Conservation (phyloP, 2,113 vertebrate genomes). For the Paramormyrops kingsleyae region DNA sequence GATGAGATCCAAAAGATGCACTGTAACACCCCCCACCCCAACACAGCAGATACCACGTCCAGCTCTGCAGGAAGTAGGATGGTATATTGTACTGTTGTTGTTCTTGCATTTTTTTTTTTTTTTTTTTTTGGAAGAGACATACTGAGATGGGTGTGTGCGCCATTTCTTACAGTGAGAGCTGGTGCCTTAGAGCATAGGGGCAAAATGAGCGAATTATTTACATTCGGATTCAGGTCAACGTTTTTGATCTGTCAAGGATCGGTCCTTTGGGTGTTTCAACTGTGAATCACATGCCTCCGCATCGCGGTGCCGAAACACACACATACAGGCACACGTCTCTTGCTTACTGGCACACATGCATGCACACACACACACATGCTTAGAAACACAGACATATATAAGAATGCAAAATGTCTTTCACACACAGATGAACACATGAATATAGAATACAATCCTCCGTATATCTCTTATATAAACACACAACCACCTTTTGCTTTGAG, state of each 20-base stretch:
- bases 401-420: background rate
- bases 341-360: background rate
- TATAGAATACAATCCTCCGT: background rate
- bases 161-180: background rate
- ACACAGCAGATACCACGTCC: background rate
- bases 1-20: background rate
- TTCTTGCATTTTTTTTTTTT: background rate
- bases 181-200: background rate
- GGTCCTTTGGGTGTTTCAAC: background rate
- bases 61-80: background rate
- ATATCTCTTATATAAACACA: background rate
- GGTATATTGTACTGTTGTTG: background rate
- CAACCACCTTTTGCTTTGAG: conserved; percentile 3
- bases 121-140: background rate
- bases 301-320: background rate
- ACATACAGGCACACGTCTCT: background rate
- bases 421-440: background rate
- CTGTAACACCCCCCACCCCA: background rate
- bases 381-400: background rate
- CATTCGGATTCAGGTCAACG: background rate
- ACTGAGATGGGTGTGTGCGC: background rate
- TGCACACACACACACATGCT: background rate
- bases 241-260: background rate
- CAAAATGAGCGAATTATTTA: background rate
- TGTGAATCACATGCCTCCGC: background rate